phyloP scores from a whole-genome alignment of 2,797 vertebrate genomes.

The Megalops cyprinoides region DNA sequence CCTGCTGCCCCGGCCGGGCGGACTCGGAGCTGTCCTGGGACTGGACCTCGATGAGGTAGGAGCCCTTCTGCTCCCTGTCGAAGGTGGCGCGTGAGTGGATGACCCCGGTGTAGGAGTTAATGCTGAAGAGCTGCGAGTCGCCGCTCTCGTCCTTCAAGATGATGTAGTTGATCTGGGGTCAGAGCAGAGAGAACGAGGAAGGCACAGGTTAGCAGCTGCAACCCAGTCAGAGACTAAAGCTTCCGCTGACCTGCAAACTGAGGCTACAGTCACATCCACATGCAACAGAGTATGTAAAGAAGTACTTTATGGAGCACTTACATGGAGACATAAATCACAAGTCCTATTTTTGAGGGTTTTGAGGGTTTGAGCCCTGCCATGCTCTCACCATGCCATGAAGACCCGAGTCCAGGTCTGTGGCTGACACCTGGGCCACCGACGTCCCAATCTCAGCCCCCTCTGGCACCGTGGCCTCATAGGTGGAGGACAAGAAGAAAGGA shows the following conservation, averaged over 20 bases:
- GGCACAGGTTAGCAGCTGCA: background rate
- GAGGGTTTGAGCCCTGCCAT: too few relatives aligned
- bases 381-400: constrained; percentile 80
- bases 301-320: too few relatives aligned
- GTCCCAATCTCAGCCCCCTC: constrained; percentile 82
- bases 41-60: constrained; percentile 87
- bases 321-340: too few relatives aligned
- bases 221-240: too few relatives aligned
- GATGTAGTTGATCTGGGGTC: constrained; percentile 69
- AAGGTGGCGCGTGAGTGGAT: constrained; percentile 77
- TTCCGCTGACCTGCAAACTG: too few relatives aligned
- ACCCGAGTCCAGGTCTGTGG: constrained; percentile 84
- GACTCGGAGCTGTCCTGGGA: constrained; percentile 86
- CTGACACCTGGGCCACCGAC: constrained; percentile 80
- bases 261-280: too few relatives aligned
- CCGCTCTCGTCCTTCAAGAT: constrained; percentile 82
- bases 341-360: too few relatives aligned
- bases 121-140: constrained; percentile 82
- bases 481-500: constrained; percentile 86
- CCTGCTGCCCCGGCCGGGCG: constrained; percentile 77
- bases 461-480: constrained; percentile 83
- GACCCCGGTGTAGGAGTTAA: constrained; percentile 74
- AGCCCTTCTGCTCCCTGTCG: constrained; percentile 87
- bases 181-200: background rate
- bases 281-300: too few relatives aligned